Conservation (phyloP, 2,797 vertebrate species). For the Lutjanus campechanus region DNA sequence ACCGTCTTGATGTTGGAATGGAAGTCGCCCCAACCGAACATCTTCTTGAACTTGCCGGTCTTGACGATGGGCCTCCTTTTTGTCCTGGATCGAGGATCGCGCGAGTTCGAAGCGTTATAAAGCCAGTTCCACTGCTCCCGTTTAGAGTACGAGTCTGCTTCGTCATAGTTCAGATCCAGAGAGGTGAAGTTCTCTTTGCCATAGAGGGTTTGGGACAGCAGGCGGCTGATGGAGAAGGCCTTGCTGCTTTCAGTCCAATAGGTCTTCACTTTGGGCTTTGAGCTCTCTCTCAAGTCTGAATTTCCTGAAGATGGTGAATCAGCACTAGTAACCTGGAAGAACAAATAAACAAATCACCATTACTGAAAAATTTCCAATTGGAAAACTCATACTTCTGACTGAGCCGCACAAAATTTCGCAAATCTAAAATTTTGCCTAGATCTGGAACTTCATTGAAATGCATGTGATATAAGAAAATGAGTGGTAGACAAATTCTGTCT, state of each 20-base stretch:
- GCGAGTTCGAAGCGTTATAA: constrained; percentile 89
- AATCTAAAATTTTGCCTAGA: background rate
- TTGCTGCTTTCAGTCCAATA: constrained; percentile 93
- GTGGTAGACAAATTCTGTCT: background rate
- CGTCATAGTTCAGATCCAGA: constrained; percentile 91
- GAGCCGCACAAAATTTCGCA: background rate
- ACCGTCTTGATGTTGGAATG: constrained; percentile 98
- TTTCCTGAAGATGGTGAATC: constrained; percentile 88
- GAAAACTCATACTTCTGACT: background rate
- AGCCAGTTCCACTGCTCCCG: constrained; percentile 95
- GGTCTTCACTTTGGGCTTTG: constrained; percentile 91
- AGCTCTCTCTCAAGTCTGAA: constrained; percentile 86
- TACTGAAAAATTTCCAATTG: background rate
- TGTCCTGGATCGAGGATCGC: constrained; percentile 89
- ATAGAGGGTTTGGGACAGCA: constrained; percentile 92
- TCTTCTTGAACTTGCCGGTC: constrained; percentile 98
- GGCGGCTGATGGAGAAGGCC: constrained; percentile 93
- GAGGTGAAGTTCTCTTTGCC: constrained; percentile 92
- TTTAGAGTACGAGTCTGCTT: constrained; percentile 90
- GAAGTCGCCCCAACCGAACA: constrained; percentile 99
- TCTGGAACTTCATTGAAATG: background rate
- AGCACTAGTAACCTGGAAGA: constrained; percentile 86
- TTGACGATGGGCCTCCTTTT: constrained; percentile 94
- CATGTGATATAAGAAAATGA: background rate
- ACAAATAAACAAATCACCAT: constrained; percentile 1